Conservation (phyloP, 2,113 vertebrate genomes). For the Limnothrissa miodon region DNA sequence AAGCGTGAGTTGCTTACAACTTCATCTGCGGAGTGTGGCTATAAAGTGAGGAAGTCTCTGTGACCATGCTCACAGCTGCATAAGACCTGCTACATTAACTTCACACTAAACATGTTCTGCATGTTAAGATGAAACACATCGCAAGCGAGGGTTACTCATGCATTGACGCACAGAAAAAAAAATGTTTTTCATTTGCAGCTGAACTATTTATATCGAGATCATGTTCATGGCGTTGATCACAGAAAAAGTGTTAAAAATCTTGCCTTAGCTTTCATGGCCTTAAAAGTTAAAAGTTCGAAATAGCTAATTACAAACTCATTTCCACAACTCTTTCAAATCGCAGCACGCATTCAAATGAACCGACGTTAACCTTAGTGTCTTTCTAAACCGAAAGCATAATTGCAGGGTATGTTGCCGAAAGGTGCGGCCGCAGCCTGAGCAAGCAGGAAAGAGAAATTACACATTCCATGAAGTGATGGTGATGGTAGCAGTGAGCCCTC, state of each 20-base stretch:
- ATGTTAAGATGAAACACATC: background rate
- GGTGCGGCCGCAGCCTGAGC: background rate
- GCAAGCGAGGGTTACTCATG: background rate
- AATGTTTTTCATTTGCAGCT: background rate
- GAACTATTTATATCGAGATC: background rate
- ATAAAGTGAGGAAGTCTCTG: background rate
- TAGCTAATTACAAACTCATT: background rate
- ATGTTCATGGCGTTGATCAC: background rate
- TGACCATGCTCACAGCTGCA: background rate
- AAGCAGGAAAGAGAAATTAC: background rate
- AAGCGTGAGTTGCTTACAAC: background rate
- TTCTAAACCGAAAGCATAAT: background rate
- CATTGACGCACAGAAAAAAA: background rate
- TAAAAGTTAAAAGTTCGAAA: background rate
- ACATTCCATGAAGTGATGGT: background rate
- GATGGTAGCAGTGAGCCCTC: slow-evolving; percentile 39
- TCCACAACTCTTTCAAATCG: too few relatives aligned
- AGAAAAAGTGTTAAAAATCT: background rate
- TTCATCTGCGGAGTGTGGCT: background rate
- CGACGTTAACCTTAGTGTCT: background rate
- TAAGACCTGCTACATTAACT: background rate
- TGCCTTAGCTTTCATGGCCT: background rate
- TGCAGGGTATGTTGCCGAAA: background rate
- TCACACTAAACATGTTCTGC: background rate
- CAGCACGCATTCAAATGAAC: background rate